Conservation (phyloP, 2,888 invertebrate genomes). For the Ariolimax columbianus region DNA sequence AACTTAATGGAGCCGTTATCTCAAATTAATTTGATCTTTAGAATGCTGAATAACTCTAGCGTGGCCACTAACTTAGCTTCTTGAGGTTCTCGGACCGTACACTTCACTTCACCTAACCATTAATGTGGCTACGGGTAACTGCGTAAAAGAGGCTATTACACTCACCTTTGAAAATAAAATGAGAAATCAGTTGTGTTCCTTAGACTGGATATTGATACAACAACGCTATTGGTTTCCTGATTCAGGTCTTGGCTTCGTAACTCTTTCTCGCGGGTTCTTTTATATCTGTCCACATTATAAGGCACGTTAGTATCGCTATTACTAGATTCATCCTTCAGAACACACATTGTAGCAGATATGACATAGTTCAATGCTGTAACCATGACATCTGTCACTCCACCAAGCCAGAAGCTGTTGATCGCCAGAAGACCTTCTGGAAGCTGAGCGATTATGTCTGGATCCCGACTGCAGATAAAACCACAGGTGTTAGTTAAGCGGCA, state of each 20-base stretch:
- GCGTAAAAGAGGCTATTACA: not conserved
- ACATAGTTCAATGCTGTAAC: conserved; percentile 36
- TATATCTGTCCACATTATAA: not conserved
- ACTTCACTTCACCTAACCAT: no score
- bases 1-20: no score
- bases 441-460: conserved; percentile 39
- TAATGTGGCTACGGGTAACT: no score
- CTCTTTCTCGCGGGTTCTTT: not conserved
- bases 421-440: conserved; percentile 62
- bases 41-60: no score
- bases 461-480: not conserved
- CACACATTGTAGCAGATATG: conserved; percentile 29
- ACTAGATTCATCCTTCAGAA: not conserved
- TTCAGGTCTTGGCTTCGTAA: no score
- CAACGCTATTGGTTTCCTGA: no score
- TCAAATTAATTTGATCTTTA: no score
- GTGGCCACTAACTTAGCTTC: no score
- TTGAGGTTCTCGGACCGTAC: no score
- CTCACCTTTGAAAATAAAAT: conserved; percentile 27
- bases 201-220: not conserved
- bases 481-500: not conserved
- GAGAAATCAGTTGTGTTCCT: not conserved
- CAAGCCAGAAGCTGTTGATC: conserved; percentile 57
- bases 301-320: not conserved
- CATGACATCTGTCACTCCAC: conserved; percentile 51